phyloP scores from a whole-genome alignment of 2,113 vertebrate genomes.

The Antechinus stuartii region DNA sequence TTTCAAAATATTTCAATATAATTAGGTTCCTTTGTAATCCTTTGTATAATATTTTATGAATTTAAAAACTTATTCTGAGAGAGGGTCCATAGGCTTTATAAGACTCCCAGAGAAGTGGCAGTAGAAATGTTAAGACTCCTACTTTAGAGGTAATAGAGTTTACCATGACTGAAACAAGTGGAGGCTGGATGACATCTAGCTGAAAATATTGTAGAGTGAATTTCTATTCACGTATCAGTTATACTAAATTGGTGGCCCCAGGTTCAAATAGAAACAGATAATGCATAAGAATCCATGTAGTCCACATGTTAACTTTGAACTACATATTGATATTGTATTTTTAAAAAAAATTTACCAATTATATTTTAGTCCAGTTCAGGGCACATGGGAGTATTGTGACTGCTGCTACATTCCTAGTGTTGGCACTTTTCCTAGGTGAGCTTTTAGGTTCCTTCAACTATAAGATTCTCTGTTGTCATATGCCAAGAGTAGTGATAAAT shows the following conservation, averaged over 20 bases:
- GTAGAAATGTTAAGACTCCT: not conserved
- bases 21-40: not conserved
- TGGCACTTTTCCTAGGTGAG: not conserved
- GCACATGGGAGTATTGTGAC: not conserved
- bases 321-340: not conserved
- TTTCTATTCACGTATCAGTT: not conserved
- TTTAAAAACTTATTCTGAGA: not conserved
- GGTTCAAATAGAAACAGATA: not conserved
- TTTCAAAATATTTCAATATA: not conserved
- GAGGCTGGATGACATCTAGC: not conserved
- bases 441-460: not conserved
- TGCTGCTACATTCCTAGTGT: not conserved
- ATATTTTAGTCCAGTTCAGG: not conserved
- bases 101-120: not conserved
- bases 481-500: not conserved
- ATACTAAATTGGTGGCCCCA: not conserved
- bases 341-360: not conserved
- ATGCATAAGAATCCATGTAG: not conserved
- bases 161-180: not conserved
- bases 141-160: not conserved
- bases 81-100: not conserved
- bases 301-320: not conserved
- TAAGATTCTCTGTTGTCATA: not conserved
- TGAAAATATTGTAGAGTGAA: not conserved
- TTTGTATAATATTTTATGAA: not conserved